A percentile compares a stretch with the other conserved stretches of the same genome.
Conservation (phyloP, 2,797 vertebrate species). For the Neosalanx taihuensis region DNA sequence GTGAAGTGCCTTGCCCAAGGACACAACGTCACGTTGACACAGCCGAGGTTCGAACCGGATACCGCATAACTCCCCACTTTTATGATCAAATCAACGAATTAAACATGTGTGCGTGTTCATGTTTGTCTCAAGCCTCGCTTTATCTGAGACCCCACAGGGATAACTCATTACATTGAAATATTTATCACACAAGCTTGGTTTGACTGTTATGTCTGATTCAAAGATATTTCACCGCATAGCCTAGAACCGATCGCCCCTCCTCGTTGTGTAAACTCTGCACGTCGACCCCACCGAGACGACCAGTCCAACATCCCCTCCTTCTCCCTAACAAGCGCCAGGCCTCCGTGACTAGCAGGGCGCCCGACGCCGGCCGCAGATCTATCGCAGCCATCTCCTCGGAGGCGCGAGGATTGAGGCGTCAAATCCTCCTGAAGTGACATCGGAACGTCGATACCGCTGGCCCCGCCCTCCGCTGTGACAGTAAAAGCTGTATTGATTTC, state of each 20-base stretch:
- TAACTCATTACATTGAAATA: conserved; percentile 40
- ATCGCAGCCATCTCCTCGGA: conserved; percentile 51
- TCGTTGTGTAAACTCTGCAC: conserved; percentile 43
- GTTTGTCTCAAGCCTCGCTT: conserved; percentile 22
- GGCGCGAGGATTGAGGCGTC: conserved; percentile 61
- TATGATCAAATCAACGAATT: no score
- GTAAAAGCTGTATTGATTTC: conserved; percentile 80
- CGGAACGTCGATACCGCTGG: conserved; percentile 72
- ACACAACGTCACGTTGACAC: no score
- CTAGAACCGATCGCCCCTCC: conserved; percentile 27
- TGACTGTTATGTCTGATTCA: conserved; percentile 38
- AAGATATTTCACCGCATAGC: conserved; percentile 39
- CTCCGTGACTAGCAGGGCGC: conserved; percentile 55
- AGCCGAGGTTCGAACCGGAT: no score
- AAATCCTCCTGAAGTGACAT: conserved; percentile 72
- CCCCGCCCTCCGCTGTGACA: conserved; percentile 67
- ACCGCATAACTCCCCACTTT: no score
- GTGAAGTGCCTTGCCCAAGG: no score
- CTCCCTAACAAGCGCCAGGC: conserved; percentile 33
- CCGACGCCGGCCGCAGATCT: conserved; percentile 56
- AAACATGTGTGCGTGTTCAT: conserved; percentile 15
- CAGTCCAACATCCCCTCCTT: conserved; percentile 37
- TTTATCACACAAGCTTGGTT: not conserved
- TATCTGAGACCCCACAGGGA: conserved; percentile 46
- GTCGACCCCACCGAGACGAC: conserved; percentile 27